These are phyloP conservation scores for Gasteruption jaculator DNA, from an alignment of 2,888 invertebrate genomes.

Conservation along the genomic window DNA sequence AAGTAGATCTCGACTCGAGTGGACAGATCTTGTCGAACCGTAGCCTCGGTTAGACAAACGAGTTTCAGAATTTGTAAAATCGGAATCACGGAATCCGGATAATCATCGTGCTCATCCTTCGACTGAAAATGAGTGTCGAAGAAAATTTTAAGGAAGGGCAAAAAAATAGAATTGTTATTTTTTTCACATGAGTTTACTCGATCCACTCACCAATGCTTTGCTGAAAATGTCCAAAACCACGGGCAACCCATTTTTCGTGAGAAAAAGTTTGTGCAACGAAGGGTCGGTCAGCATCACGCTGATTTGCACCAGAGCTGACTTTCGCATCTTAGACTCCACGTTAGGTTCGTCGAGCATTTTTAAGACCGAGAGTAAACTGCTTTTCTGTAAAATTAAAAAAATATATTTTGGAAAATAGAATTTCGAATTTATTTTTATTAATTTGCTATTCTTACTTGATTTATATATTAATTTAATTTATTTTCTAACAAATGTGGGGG, in stretches of 20 bases:
- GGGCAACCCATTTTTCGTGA: conserved; percentile 58
- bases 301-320: conserved; percentile 66
- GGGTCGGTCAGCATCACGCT: conserved; percentile 64
- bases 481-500: not conserved
- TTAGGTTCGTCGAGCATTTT: conserved; percentile 43
- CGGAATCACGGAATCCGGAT: conserved; percentile 56
- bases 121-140: conserved; percentile 34
- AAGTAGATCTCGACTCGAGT: conserved; percentile 50
- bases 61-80: conserved; percentile 53
- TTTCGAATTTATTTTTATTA: conserved; percentile 1
- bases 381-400: conserved; percentile 42
- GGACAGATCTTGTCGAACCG: conserved; percentile 59
- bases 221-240: conserved; percentile 53
- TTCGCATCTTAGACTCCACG: conserved; percentile 63
- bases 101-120: conserved; percentile 52
- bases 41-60: conserved; percentile 55
- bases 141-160: not conserved
- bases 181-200: no score
- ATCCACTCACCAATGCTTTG: conserved; percentile 44
- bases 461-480: not conserved
- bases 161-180: not conserved
- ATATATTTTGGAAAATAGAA: conserved; percentile 1
- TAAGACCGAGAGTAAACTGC: conserved; percentile 49
- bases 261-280: conserved; percentile 59
- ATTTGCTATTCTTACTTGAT: not conserved